Conservation (phyloP, 2,113 vertebrate species). For the Peromyscus californicus region DNA sequence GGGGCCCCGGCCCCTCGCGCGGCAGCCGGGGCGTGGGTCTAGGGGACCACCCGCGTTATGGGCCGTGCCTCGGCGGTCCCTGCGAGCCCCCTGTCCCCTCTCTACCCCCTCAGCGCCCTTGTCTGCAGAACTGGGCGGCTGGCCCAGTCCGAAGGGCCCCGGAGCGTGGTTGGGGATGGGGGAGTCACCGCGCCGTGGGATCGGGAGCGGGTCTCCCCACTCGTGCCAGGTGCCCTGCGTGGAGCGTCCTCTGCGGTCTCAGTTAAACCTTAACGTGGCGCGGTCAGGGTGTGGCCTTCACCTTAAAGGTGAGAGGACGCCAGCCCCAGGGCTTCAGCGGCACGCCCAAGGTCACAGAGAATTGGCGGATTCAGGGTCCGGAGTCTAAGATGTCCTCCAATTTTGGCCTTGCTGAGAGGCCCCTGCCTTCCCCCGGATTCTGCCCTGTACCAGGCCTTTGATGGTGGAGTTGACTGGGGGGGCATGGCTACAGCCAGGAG, state of each 20-base stretch:
- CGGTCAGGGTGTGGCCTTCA: not conserved
- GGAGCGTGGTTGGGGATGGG: not conserved
- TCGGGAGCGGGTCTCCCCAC: not conserved
- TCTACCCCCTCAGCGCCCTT: not conserved
- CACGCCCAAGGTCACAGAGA: constrained; percentile 73
- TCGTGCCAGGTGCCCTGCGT: not conserved
- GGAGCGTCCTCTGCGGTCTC: not conserved
- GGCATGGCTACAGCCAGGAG: not conserved
- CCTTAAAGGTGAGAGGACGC: not conserved
- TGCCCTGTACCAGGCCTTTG: not conserved
- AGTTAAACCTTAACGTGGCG: not conserved
- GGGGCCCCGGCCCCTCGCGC: not conserved
- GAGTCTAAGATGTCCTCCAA: constrained; percentile 55
- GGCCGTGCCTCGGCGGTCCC: not conserved
- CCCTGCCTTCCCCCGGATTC: not conserved
- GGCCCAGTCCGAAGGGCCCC: not conserved
- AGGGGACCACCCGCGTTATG: not conserved
- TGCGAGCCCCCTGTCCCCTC: not conserved
- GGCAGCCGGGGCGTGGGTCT: not conserved
- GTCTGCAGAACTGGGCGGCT: not conserved
- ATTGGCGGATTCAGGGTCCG: constrained; percentile 14
- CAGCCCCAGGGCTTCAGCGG: not conserved
- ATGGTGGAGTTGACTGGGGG: not conserved
- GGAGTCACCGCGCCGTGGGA: fast-evolving
- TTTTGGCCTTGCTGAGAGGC: constrained; percentile 7